Evolutionary conservation across 1,140 invertebrate genomes (phyloP).

Genomic region (Dreissena polymorpha): DNA sequence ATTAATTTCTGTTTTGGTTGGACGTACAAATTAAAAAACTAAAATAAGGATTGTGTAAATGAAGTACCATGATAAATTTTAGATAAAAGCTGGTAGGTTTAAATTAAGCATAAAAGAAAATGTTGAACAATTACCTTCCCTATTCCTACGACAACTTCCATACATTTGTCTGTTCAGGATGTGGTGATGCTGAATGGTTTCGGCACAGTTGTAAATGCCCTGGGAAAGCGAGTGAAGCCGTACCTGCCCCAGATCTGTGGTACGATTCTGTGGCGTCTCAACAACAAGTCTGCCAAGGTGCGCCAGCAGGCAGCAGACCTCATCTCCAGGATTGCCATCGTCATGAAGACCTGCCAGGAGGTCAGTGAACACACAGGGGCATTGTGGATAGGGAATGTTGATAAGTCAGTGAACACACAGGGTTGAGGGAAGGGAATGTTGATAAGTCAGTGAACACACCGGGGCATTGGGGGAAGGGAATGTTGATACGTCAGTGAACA

Average conservation of each 20-base stretch:
- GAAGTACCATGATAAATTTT: too few species aligned
- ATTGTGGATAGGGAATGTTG: too few species aligned
- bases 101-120: too few species aligned
- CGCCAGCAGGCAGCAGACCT: conserved; percentile 99
- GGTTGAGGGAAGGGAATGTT: too few species aligned
- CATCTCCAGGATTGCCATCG: conserved; percentile 98
- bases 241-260: conserved; percentile 99
- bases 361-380: conserved; percentile 78
- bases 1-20: too few species aligned
- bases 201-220: conserved; percentile 98
- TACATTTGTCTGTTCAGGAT: conserved; percentile 84
- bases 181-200: conserved; percentile 99
- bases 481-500: conserved; percentile 79
- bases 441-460: conserved; percentile 79
- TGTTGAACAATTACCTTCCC: too few species aligned
- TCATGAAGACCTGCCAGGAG: conserved; percentile 99
- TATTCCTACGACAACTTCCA: too few species aligned
- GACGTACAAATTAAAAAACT: too few species aligned
- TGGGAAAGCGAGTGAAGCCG: conserved; percentile 98
- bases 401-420: conserved; percentile 79
- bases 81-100: too few species aligned
- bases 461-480: too few species aligned
- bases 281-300: conserved; percentile 99
- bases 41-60: too few species aligned
- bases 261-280: conserved; percentile 99